Conservation (phyloP, 2,888 invertebrate species). For the Patella caerulea region DNA sequence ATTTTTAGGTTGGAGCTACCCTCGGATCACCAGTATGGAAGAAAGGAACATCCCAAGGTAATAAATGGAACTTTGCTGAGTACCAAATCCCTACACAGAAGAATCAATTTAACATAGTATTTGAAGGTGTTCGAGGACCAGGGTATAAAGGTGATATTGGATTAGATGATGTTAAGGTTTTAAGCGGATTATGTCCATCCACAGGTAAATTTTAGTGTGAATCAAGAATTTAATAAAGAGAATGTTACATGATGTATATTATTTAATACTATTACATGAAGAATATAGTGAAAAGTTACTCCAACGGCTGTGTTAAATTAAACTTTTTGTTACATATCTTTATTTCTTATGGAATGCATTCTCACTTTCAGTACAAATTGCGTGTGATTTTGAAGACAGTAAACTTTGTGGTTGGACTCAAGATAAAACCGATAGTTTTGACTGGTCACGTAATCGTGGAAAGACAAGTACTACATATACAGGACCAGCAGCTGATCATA, state of each 20-base stretch:
- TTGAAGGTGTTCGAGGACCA: conserved; percentile 63
- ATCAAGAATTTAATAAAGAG: not conserved
- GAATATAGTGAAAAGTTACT: not conserved
- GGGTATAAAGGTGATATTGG: conserved; percentile 62
- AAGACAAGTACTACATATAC: conserved; percentile 47
- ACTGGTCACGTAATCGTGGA: conserved; percentile 57
- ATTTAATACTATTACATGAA: not conserved
- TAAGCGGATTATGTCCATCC: conserved; percentile 43
- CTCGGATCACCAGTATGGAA: conserved; percentile 49
- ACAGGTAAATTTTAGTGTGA: conserved; percentile 35
- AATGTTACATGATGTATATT: not conserved
- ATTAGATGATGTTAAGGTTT: conserved; percentile 60
- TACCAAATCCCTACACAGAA: conserved; percentile 35
- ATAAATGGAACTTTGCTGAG: conserved; percentile 54
- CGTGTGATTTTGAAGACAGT: conserved; percentile 56
- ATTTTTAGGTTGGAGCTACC: conserved; percentile 37
- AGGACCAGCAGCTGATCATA: conserved; percentile 59
- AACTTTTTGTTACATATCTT: too few relatives aligned
- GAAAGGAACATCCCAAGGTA: conserved; percentile 55
- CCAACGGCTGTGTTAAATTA: too few relatives aligned
- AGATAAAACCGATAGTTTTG: conserved; percentile 52
- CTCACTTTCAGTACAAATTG: conserved; percentile 35
- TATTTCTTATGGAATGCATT: not conserved
- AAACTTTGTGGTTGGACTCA: conserved; percentile 62
- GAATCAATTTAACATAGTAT: conserved; percentile 49